A percentile compares a stretch with the other conserved stretches of the same genome.
Conservation (phyloP, 1,140 invertebrate species). For the Formica exsecta region DNA sequence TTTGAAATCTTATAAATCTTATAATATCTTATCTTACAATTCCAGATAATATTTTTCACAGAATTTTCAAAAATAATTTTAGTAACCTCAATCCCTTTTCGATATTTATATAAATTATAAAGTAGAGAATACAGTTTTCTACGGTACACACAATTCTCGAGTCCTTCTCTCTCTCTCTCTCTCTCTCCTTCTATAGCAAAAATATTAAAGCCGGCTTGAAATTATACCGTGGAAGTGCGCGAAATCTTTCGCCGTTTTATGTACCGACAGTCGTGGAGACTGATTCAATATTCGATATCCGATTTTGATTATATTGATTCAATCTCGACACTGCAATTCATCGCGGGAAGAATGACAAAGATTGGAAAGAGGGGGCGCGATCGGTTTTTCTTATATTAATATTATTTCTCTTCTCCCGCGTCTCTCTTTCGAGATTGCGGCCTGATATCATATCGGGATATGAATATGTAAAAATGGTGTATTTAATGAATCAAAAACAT, state of each 20-base stretch:
- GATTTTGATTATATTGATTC: constrained; percentile 61
- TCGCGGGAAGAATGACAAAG: neutral
- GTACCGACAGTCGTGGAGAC: constrained; percentile 11
- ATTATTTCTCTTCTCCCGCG: constrained; percentile 20
- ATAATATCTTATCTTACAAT: no score
- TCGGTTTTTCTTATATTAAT: constrained; percentile 53
- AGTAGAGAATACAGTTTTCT: neutral
- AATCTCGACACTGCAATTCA: constrained; percentile 37
- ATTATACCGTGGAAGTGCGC: constrained; percentile 16
- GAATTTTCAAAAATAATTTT: no score
- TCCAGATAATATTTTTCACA: no score
- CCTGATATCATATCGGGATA: constrained; percentile 2
- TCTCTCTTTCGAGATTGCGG: constrained; percentile 14
- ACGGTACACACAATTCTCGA: neutral
- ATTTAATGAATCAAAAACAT: constrained; percentile 43
- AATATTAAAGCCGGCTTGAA: constrained; percentile 7
- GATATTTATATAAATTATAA: no score
- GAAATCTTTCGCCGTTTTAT: constrained; percentile 46
- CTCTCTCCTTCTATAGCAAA: neutral
- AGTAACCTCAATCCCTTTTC: no score
- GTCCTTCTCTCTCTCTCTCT: neutral
- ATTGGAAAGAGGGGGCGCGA: neutral
- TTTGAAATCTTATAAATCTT: no score
- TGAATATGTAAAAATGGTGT: constrained; percentile 15
- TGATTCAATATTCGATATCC: constrained; percentile 59